phyloP scores from a whole-genome alignment of 2,888 invertebrate species.

The Chirona hameri region DNA sequence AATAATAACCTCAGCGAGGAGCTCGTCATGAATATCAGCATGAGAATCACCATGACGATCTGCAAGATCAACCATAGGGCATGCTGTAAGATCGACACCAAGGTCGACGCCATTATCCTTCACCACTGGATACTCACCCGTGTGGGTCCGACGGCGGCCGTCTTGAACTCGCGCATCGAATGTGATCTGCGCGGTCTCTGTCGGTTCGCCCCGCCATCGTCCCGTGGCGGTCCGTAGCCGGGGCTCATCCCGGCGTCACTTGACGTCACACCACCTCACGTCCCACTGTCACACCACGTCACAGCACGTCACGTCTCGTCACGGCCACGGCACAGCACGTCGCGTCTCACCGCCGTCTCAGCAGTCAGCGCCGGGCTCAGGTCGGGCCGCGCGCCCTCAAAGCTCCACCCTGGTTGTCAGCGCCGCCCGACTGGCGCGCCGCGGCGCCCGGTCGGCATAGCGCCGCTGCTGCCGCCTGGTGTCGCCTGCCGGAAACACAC shows the following conservation, averaged over 20 bases:
- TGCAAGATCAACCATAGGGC: no score
- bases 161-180: conserved; percentile 26
- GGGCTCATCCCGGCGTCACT: neutral
- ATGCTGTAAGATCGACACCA: no score
- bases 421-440: neutral
- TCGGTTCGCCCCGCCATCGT: conserved; percentile 55
- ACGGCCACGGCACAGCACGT: neutral
- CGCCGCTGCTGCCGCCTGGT: conserved; percentile 22
- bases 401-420: neutral
- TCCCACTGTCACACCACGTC: neutral
- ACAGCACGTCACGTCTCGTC: no score
- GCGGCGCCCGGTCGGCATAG: neutral
- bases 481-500: neutral
- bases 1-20: no score
- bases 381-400: neutral
- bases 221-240: conserved; percentile 49
- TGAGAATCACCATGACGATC: no score
- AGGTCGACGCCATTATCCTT: neutral
- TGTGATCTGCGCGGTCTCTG: conserved; percentile 38
- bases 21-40: no score
- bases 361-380: neutral
- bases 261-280: no score
- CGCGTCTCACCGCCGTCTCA: neutral
- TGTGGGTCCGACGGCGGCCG: neutral
- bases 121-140: neutral